These are phyloP conservation scores for Ochropleura leucogaster DNA, from an alignment of 2,888 invertebrate species.

Conservation along the genomic window DNA sequence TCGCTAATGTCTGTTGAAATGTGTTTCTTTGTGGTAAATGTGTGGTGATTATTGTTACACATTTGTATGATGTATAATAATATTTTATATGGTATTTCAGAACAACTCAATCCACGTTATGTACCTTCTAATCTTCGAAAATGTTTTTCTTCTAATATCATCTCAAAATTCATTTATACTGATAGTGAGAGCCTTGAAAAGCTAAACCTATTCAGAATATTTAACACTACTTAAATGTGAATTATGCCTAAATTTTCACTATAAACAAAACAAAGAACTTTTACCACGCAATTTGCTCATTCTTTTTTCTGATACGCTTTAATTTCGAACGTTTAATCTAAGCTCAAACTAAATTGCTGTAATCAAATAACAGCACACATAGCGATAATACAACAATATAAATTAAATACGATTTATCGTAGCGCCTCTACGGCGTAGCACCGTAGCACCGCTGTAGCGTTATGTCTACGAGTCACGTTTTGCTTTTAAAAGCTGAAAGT, in stretches of 20 bases:
- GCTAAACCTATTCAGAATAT: slow-evolving; percentile 13
- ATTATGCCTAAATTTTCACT: slow-evolving; percentile 10
- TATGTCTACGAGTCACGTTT: slow-evolving; percentile 71
- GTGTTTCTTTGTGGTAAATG: slow-evolving; percentile 37
- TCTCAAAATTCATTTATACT: slow-evolving; percentile 10
- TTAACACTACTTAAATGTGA: neutral
- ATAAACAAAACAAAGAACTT: slow-evolving; percentile 32
- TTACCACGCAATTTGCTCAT: slow-evolving; percentile 46
- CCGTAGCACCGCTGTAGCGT: slow-evolving; percentile 69
- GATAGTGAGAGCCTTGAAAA: neutral
- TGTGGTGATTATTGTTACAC: slow-evolving; percentile 19
- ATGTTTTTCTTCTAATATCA: neutral
- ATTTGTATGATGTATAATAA: neutral
- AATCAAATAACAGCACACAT: slow-evolving; percentile 57
- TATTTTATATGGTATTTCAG: neutral
- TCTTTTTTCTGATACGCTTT: slow-evolving; percentile 29
- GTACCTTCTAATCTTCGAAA: neutral
- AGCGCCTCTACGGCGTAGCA: slow-evolving; percentile 71
- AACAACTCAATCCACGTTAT: slow-evolving; percentile 9
- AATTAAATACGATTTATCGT: slow-evolving; percentile 74
- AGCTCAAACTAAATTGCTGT: slow-evolving; percentile 49
- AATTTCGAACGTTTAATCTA: slow-evolving; percentile 29
- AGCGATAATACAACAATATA: slow-evolving; percentile 56
- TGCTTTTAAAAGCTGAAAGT: slow-evolving; percentile 59
- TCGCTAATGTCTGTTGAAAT: slow-evolving; percentile 35